These are phyloP conservation scores for Cryptophagus acutangulus DNA, from an alignment of 2,888 invertebrate species.

Conservation along the genomic window DNA sequence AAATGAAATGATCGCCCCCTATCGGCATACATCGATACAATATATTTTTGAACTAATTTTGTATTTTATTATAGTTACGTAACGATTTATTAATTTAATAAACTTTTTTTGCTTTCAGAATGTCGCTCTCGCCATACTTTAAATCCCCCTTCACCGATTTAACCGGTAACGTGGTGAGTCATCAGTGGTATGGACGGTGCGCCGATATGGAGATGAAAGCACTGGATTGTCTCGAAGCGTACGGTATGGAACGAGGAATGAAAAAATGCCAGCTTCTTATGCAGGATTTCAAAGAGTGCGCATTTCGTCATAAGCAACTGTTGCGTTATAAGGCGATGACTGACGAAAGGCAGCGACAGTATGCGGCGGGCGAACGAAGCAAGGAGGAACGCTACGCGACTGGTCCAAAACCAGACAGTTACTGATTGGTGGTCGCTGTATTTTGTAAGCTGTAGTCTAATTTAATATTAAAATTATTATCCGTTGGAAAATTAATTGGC, in stretches of 20 bases:
- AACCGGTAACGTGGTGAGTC: constrained; percentile 59
- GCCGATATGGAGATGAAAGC: constrained; percentile 63
- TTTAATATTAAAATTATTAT: too few relatives aligned
- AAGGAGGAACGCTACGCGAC: constrained; percentile 54
- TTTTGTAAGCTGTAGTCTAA: too few relatives aligned
- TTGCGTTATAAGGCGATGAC: constrained; percentile 60
- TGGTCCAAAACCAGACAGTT: constrained; percentile 5
- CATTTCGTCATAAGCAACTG: constrained; percentile 55
- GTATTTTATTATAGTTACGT: too few relatives aligned
- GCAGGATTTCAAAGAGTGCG: constrained; percentile 69
- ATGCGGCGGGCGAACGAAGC: constrained; percentile 53
- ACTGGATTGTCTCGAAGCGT: constrained; percentile 77
- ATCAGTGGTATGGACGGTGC: constrained; percentile 63
- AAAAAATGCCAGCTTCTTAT: constrained; percentile 60
- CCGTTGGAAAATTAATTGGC: too few relatives aligned
- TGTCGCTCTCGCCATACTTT: constrained; percentile 62
- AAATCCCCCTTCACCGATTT: constrained; percentile 69
- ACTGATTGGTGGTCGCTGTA: too few relatives aligned
- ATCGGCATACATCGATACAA: too few relatives aligned
- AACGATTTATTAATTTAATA: too few relatives aligned
- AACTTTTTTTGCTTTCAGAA: constrained; percentile 34
- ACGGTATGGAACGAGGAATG: constrained; percentile 63
- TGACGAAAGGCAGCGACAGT: constrained; percentile 58
- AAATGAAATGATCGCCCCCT: too few relatives aligned
- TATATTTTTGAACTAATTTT: too few relatives aligned